Conservation (phyloP, 2,888 invertebrate genomes). For the Diloba caeruleocephala region DNA sequence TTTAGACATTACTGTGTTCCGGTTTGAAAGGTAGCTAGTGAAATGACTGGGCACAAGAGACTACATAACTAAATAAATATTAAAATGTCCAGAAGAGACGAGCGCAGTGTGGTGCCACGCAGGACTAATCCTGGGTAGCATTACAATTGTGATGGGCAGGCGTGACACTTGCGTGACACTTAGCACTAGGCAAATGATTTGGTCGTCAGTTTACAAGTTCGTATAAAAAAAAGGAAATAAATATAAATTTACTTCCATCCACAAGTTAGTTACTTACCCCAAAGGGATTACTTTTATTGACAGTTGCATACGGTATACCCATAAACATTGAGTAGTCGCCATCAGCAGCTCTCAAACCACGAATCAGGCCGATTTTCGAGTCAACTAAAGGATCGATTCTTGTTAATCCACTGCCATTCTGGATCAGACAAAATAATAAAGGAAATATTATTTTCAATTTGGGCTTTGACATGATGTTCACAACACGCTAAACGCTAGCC, state of each 20-base stretch:
- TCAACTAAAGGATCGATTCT: slow-evolving; percentile 68
- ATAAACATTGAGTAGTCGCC: slow-evolving; percentile 72
- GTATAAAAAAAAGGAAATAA: no score
- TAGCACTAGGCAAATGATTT: no score
- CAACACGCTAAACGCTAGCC: neutral
- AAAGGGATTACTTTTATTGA: slow-evolving; percentile 67
- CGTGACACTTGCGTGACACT: no score
- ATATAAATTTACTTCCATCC: no score
- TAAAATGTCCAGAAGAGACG: no score
- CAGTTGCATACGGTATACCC: slow-evolving; percentile 73
- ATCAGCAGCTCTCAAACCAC: slow-evolving; percentile 66
- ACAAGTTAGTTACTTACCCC: slow-evolving; percentile 62
- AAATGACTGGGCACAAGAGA: no score
- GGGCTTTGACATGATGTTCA: slow-evolving; percentile 38
- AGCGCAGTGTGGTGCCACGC: no score
- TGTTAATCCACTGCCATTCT: slow-evolving; percentile 39
- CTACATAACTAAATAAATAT: no score
- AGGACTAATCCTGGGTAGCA: no score
- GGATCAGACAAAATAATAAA: slow-evolving; percentile 35
- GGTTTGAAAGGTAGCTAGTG: no score
- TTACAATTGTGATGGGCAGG: no score
- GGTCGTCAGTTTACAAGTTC: neutral
- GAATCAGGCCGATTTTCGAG: slow-evolving; percentile 65
- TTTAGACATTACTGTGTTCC: no score
- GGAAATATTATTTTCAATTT: slow-evolving; percentile 29